Percentiles rank a stretch among this genome's conserved stretches.
These are phyloP conservation scores for Baryphthengus martii DNA, from an alignment of 2,113 vertebrate genomes.

Conservation along the genomic window DNA sequence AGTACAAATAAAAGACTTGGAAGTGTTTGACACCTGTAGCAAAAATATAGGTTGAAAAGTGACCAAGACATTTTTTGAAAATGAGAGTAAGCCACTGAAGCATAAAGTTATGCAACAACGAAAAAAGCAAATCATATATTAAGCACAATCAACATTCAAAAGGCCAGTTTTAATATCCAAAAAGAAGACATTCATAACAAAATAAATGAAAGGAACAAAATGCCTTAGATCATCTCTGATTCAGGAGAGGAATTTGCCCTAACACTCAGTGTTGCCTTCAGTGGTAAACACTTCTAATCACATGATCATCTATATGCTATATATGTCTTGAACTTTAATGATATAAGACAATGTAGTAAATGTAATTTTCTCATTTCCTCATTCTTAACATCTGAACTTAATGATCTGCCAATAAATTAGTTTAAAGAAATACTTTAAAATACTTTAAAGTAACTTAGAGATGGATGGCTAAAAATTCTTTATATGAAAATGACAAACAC, in stretches of 20 bases:
- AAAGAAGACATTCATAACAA: neutral
- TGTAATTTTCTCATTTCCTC: neutral
- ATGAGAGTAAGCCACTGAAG: neutral
- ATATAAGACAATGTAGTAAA: neutral
- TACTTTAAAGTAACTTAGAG: neutral
- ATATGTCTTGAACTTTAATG: neutral
- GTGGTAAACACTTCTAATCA: neutral
- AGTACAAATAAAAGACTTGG: neutral
- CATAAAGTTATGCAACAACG: neutral
- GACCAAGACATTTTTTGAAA: neutral
- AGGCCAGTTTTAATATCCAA: neutral
- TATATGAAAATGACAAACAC: neutral
- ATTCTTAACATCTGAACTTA: neutral
- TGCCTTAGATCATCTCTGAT: accelerated
- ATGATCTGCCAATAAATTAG: neutral
- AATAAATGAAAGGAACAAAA: neutral
- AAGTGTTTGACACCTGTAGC: neutral
- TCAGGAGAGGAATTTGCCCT: neutral
- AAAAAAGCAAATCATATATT: neutral
- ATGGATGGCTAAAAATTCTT: neutral
- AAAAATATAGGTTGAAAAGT: neutral
- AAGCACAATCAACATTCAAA: neutral
- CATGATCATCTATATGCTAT: neutral
- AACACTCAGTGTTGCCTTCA: neutral
- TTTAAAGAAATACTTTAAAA: neutral